phyloP scores from a whole-genome alignment of 2,113 vertebrate species.

The Steatornis caripensis region DNA sequence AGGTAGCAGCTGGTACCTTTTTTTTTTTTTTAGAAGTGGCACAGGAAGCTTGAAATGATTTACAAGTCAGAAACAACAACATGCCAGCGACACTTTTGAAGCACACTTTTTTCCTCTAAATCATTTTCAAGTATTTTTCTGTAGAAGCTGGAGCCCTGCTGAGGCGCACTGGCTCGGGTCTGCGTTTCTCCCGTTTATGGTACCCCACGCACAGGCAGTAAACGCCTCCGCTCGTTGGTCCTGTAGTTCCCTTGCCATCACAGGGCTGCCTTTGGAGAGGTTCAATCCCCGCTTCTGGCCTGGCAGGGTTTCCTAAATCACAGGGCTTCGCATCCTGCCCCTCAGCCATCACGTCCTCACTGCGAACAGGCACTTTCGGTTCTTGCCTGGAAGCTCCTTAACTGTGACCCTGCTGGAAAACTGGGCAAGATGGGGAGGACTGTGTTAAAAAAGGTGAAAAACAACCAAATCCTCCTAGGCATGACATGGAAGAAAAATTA shows the following conservation, averaged over 20 bases:
- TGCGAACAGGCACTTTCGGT: background rate
- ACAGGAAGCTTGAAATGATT: background rate
- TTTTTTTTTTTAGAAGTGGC: background rate
- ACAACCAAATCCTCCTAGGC: background rate
- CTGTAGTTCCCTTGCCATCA: background rate
- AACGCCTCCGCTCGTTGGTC: background rate
- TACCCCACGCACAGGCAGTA: background rate
- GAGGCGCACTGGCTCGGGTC: background rate
- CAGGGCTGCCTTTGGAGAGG: background rate
- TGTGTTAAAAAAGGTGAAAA: background rate
- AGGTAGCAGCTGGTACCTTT: background rate
- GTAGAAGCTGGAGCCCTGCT: conserved; percentile 20
- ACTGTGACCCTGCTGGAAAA: background rate
- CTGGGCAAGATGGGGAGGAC: background rate
- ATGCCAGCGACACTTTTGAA: background rate
- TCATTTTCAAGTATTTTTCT: conserved; percentile 11
- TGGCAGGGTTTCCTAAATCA: background rate
- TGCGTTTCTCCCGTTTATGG: conserved; percentile 23
- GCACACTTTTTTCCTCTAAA: background rate
- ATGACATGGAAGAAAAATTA: conserved; percentile 12
- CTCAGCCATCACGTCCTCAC: background rate
- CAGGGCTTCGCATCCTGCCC: background rate
- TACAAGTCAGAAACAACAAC: background rate
- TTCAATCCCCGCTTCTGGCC: background rate
- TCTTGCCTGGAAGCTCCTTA: conserved; percentile 9